Evolutionary conservation across 1,140 invertebrate genomes (phyloP), one percentile per base, ranked within the genome.

Genomic region (Leguminivora glycinivorella): DNA sequence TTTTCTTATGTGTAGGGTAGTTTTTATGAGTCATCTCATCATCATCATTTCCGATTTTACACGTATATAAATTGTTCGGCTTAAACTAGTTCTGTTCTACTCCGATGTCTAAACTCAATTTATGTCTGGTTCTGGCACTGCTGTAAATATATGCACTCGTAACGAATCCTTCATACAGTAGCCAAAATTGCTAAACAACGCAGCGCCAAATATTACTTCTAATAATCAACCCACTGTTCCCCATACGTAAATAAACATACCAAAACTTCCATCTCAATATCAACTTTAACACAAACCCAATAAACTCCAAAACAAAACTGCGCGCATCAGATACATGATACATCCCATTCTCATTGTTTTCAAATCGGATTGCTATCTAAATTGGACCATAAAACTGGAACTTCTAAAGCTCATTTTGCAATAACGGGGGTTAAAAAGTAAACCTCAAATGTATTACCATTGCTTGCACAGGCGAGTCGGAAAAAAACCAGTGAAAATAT

Each of bases 391-490:
- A 63, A 63, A 34, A 34, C 2, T 34, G 47, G 19, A 31, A 29
- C 26, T 29, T n/a, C 6, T 63, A 29, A 63, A 63, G 58, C 58
- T 63, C 26, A 63, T 63, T 63, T 63, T 22, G 58, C 29, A 31
- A 31, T 31, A 63, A 63, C 25, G 29, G 58, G 25, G 26, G 17
- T 6, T 52, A n/a, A 63, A 26, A 29, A 17, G 58, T 63, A 63
- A 63, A 63, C 58, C 58, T 26, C 6, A 17, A 29, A 17, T 22
- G 17, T 52, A 52, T 19, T 52, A 0, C 5, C 19, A 52, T 22
- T 52, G 47, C 47, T 47, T 47, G 9, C 17, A 3, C 19, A 52
- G 47, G 17, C 19, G 47, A 52, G 47, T 9, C 47, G 47, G 47
- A 22, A n/a, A 1, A 43, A 6, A n/a, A 43, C 40, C n/a, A 43